These are phyloP conservation scores for Marcusenius ussheri DNA, from an alignment of 2,113 vertebrate species.

Conservation along the genomic window DNA sequence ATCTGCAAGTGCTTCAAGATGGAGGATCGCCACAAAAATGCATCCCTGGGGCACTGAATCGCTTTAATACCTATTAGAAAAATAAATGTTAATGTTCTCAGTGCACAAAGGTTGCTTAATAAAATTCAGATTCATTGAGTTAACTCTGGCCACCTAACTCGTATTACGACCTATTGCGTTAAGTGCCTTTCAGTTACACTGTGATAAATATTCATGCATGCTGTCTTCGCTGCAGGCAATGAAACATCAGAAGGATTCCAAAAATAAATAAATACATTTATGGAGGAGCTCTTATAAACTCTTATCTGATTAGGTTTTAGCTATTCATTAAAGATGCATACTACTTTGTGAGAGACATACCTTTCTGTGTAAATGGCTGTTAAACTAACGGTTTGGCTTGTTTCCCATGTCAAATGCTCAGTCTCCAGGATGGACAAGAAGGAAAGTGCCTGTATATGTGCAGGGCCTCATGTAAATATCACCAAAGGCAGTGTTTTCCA, in stretches of 20 bases:
- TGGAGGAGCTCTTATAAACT: slow-evolving; percentile 28
- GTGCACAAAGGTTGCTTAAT: not conserved
- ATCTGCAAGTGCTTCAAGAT: not conserved
- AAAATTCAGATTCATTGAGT: not conserved
- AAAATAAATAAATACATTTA: not conserved
- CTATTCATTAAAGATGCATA: slow-evolving; percentile 13
- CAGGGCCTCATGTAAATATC: not conserved
- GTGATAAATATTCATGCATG: not conserved
- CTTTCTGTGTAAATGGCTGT: slow-evolving; percentile 43
- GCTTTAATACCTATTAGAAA: not conserved
- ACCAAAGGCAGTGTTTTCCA: not conserved
- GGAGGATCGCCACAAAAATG: not conserved
- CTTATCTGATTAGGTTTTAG: slow-evolving; percentile 45
- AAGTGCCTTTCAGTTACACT: not conserved
- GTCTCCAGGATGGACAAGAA: not conserved
- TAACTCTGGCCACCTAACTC: not conserved
- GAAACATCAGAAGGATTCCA: not conserved
- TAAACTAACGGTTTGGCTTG: slow-evolving; percentile 29
- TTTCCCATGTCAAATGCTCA: slow-evolving; percentile 20
- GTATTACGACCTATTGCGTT: not conserved
- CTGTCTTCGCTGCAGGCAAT: not conserved
- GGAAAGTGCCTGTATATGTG: not conserved
- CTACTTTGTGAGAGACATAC: slow-evolving; percentile 33
- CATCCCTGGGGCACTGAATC: not conserved
- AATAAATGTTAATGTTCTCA: not conserved